Evolutionary conservation across 2,888 invertebrate species (phyloP).

Genomic region (Lithodes maja): DNA sequence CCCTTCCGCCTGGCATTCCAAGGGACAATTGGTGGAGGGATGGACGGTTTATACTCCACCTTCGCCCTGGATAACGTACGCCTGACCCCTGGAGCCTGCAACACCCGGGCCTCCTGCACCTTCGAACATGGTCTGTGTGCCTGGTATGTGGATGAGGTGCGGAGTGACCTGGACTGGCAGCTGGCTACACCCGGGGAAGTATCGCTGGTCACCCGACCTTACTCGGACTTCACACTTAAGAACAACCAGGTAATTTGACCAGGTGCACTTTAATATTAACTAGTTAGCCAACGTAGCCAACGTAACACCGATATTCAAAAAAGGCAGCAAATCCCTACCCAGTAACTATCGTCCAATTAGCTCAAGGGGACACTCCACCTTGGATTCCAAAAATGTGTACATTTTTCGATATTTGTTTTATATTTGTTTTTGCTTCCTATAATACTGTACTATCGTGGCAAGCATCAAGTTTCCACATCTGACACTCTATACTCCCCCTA

Average conservation of each 20-base stretch:
- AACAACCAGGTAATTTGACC: constrained; percentile 20
- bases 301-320: no score
- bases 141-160: constrained; percentile 41
- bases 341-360: no score
- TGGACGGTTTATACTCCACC: constrained; percentile 35
- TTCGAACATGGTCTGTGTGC: constrained; percentile 53
- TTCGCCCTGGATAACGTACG: constrained; percentile 52
- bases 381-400: no score
- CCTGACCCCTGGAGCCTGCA: constrained; percentile 41
- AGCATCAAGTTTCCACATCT: no score
- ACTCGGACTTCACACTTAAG: constrained; percentile 38
- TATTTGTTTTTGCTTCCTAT: no score
- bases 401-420: no score
- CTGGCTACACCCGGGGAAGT: constrained; percentile 24
- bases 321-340: no score
- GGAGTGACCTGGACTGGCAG: constrained; percentile 47
- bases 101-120: constrained; percentile 38
- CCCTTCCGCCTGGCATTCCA: constrained; percentile 53
- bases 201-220: constrained; percentile 53
- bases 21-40: constrained; percentile 36
- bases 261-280: no score
- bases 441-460: no score
- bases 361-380: no score
- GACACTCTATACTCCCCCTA: no score
- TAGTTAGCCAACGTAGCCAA: no score